Evolutionary conservation across 2,113 vertebrate genomes (phyloP).

Genomic region (Himantopus leucocephalus): DNA sequence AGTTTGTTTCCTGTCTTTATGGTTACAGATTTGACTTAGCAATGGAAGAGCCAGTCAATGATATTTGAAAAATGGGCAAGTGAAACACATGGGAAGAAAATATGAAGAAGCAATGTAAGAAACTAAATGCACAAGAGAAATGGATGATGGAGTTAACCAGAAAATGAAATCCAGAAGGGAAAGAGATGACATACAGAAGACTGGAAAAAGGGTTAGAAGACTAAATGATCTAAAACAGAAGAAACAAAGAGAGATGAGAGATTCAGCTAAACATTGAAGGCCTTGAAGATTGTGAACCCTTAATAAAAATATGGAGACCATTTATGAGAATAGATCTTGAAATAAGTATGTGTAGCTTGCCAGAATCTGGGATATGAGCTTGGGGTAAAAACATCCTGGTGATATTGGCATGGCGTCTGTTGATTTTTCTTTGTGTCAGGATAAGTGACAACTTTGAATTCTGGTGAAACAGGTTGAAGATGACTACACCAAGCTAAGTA

Average conservation of each 20-base stretch:
- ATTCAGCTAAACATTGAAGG: not conserved
- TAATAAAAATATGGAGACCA: not conserved
- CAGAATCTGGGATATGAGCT: not conserved
- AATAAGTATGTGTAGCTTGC: not conserved
- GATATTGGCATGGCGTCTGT: not conserved
- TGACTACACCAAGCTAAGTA: not conserved
- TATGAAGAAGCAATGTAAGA: not conserved
- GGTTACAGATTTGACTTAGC: not conserved
- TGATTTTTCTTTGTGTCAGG: not conserved
- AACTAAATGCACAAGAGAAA: not conserved
- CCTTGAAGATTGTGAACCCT: not conserved
- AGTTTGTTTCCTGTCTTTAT: not conserved
- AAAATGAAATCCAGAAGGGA: not conserved
- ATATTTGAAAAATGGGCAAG: not conserved
- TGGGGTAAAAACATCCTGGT: not conserved
- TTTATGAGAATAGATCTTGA: not conserved
- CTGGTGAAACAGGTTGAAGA: not conserved
- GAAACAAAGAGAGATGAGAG: not conserved
- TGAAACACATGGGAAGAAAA: not conserved
- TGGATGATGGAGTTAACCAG: not conserved
- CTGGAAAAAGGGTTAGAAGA: not conserved
- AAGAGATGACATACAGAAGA: not conserved
- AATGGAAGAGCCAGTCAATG: not conserved
- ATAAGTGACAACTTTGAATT: not conserved
- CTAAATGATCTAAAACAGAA: not conserved